These are phyloP conservation scores for Lacanobia oleracea DNA, from an alignment of 2,888 invertebrate species.

Conservation along the genomic window DNA sequence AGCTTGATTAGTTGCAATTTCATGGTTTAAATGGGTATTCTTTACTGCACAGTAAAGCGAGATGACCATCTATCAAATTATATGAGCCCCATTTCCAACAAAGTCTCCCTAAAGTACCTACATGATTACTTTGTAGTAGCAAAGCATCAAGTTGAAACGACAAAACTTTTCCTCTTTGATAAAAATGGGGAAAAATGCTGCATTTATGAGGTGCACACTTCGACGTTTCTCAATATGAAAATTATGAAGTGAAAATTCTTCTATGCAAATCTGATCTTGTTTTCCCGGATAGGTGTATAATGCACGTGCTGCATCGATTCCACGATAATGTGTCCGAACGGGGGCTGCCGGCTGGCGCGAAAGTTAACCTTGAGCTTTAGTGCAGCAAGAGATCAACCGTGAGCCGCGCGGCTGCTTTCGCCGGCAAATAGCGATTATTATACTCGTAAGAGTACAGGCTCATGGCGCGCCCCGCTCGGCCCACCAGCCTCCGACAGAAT, in stretches of 20 bases:
- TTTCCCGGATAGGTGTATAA: slow-evolving; percentile 33
- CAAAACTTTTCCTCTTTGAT: slow-evolving; percentile 10
- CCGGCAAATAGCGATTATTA: slow-evolving; percentile 70
- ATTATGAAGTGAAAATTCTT: slow-evolving; percentile 13
- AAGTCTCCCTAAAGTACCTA: slow-evolving; percentile 15
- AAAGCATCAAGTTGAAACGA: not conserved
- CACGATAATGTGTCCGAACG: slow-evolving; percentile 53
- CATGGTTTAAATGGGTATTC: slow-evolving; percentile 16
- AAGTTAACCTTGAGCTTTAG: slow-evolving; percentile 86
- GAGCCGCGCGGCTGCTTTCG: slow-evolving; percentile 81
- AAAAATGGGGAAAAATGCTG: not conserved
- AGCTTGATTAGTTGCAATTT: slow-evolving; percentile 20
- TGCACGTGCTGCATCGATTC: slow-evolving; percentile 54
- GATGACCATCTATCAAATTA: slow-evolving; percentile 26
- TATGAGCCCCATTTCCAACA: slow-evolving; percentile 20
- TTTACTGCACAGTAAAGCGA: slow-evolving; percentile 32
- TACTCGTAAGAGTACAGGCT: slow-evolving; percentile 50
- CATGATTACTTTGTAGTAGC: slow-evolving; percentile 10
- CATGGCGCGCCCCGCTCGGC: slow-evolving; percentile 40
- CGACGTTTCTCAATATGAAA: slow-evolving; percentile 9
- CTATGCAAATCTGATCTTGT: slow-evolving; percentile 39
- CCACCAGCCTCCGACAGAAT: slow-evolving; percentile 63
- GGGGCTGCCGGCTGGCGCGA: slow-evolving; percentile 81
- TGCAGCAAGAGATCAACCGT: slow-evolving; percentile 81
- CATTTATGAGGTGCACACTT: not conserved